A percentile compares a stretch with the other conserved stretches of the same genome.
phyloP scores from a whole-genome alignment of 2,113 vertebrate species.

The Pluvialis apricaria region DNA sequence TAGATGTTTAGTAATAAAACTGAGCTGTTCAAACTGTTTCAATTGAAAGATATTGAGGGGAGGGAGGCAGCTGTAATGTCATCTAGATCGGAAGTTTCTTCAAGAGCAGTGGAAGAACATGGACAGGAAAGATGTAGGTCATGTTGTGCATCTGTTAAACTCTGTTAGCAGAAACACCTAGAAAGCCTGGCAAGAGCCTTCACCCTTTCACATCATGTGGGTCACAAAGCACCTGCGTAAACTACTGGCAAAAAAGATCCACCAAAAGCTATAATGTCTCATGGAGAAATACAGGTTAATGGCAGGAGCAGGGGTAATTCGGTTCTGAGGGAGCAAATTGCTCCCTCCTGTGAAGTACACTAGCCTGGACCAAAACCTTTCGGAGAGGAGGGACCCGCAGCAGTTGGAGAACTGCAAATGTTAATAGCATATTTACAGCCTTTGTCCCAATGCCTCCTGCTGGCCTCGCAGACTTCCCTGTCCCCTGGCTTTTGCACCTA shows the following conservation, averaged over 20 bases:
- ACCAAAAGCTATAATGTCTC: not conserved
- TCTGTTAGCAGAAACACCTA: not conserved
- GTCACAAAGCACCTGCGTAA: not conserved
- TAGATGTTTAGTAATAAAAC: not conserved
- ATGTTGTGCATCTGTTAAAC: not conserved
- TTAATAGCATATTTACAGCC: not conserved
- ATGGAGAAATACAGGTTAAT: not conserved
- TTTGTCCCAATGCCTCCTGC: not conserved
- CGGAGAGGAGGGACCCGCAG: fast-evolving
- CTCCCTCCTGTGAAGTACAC: not conserved
- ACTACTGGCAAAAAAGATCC: not conserved
- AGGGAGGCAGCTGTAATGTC: not conserved
- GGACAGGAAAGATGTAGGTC: not conserved
- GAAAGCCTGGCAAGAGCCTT: not conserved
- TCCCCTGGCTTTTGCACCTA: not conserved
- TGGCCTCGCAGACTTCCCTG: not conserved
- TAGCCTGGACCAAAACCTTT: not conserved
- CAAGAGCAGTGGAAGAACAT: not conserved
- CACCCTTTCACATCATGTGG: not conserved
- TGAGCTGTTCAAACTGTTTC: not conserved
- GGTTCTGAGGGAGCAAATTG: not conserved
- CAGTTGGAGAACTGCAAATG: not conserved
- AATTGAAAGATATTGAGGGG: not conserved
- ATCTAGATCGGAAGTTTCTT: not conserved
- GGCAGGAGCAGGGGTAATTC: not conserved